These are phyloP conservation scores for Luehdorfia chinensis DNA, from an alignment of 1,140 invertebrate genomes.

Conservation along the genomic window DNA sequence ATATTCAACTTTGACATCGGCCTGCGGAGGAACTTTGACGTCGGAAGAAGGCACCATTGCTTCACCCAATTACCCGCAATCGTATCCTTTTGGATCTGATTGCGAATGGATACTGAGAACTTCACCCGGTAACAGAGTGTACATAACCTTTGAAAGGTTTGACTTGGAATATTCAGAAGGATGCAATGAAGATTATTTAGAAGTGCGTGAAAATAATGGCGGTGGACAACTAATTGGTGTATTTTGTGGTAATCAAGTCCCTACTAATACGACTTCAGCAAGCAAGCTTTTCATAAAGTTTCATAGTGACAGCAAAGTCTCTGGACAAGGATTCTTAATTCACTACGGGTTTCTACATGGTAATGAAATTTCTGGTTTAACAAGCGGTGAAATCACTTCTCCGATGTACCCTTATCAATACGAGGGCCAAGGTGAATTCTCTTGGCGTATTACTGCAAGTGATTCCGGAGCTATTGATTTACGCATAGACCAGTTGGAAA, in stretches of 20 bases:
- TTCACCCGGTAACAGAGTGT: conserved; percentile 81
- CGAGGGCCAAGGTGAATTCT: conserved; percentile 66
- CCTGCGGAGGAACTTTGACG: conserved; percentile 84
- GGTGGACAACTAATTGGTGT: conserved; percentile 81
- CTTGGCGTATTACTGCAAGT: conserved; percentile 84
- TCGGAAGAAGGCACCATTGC: conserved; percentile 81
- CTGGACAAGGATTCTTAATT: conserved; percentile 86
- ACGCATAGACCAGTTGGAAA: conserved; percentile 43
- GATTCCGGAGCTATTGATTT: conserved; percentile 72
- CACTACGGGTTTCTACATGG: conserved; percentile 83
- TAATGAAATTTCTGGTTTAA: conserved; percentile 79
- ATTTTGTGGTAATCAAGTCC: conserved; percentile 83
- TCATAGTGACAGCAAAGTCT: conserved; percentile 81
- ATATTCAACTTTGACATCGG: conserved; percentile 79
- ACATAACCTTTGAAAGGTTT: conserved; percentile 82
- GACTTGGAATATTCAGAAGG: conserved; percentile 83
- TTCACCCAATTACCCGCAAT: conserved; percentile 89
- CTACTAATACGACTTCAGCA: conserved; percentile 77
- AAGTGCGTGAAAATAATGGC: conserved; percentile 83
- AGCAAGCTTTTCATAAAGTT: conserved; percentile 89
- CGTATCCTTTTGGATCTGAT: conserved; percentile 85
- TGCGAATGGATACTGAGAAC: conserved; percentile 87
- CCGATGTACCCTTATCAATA: conserved; percentile 85
- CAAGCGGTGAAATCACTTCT: conserved; percentile 83
- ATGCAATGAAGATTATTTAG: conserved; percentile 91